Evolutionary conservation across 2,113 vertebrate genomes (phyloP).

Genomic region (Cynoglossus semilaevis): DNA sequence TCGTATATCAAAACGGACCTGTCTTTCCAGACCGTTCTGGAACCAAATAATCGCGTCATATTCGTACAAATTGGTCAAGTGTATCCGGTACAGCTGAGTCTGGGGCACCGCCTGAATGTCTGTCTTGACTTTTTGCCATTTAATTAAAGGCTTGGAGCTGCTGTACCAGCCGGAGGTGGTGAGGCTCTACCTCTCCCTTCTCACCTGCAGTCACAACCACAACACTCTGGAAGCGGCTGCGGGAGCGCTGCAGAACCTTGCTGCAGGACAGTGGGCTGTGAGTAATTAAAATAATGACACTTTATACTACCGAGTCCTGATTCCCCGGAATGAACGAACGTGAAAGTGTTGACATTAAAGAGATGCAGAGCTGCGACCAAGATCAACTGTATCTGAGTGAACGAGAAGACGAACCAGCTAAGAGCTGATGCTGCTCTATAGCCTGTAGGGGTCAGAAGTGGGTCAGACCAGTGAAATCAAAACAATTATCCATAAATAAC

Average conservation of each 20-base stretch:
- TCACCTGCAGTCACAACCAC: constrained; percentile 94
- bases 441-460: too few species aligned
- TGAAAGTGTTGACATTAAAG: too few species aligned
- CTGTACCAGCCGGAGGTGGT: constrained; percentile 97
- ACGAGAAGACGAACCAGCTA: too few species aligned
- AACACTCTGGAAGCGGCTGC: constrained; percentile 96
- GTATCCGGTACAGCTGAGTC: neutral
- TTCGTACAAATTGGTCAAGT: neutral
- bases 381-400: too few species aligned
- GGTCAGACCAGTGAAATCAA: too few species aligned
- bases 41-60: neutral
- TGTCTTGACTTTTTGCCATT: constrained; percentile 12
- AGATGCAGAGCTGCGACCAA: too few species aligned
- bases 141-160: constrained; percentile 86
- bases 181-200: constrained; percentile 92
- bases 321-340: too few species aligned
- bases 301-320: too few species aligned
- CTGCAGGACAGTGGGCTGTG: constrained; percentile 91
- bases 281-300: constrained; percentile 44
- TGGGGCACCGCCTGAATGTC: neutral
- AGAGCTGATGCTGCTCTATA: neutral
- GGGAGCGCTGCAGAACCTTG: constrained; percentile 94
- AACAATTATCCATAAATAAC: too few species aligned
- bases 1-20: constrained; percentile 1
- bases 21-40: neutral